These are phyloP conservation scores for Engraulis encrasicolus DNA, from an alignment of 2,113 vertebrate genomes.

Conservation along the genomic window DNA sequence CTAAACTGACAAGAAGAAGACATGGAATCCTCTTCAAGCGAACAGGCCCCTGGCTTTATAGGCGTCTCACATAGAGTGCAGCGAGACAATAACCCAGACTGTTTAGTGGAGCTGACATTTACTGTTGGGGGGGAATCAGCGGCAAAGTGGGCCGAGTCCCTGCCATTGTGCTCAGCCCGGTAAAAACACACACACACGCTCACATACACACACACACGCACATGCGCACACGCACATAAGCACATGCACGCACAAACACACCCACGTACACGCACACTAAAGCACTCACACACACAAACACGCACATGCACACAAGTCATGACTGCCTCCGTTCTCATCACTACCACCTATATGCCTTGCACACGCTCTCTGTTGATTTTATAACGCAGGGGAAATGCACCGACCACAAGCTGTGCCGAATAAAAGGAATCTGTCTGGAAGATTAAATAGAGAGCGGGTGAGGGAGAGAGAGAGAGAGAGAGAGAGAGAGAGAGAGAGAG, in stretches of 20 bases:
- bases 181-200: no score
- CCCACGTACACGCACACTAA: no score
- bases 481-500: not conserved
- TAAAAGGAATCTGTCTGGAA: constrained; percentile 24
- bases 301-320: no score
- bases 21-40: constrained; percentile 33
- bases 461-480: not conserved
- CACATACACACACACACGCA: no score
- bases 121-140: constrained; percentile 31
- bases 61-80: constrained; percentile 10
- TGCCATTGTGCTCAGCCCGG: constrained; percentile 41
- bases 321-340: constrained; percentile 39
- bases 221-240: no score
- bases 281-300: no score
- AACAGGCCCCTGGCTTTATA: constrained; percentile 46
- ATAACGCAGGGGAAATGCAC: constrained; percentile 22
- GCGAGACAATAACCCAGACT: constrained; percentile 39
- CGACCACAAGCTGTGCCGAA: constrained; percentile 46
- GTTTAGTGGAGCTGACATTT: constrained; percentile 59
- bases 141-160: constrained; percentile 12
- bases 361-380: constrained; percentile 35
- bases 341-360: constrained; percentile 33
- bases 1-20: not conserved
- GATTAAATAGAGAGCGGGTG: constrained; percentile 22
- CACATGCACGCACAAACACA: no score